These are phyloP conservation scores for Leptocoma aspasia DNA, from an alignment of 2,113 vertebrate species.

Conservation along the genomic window DNA sequence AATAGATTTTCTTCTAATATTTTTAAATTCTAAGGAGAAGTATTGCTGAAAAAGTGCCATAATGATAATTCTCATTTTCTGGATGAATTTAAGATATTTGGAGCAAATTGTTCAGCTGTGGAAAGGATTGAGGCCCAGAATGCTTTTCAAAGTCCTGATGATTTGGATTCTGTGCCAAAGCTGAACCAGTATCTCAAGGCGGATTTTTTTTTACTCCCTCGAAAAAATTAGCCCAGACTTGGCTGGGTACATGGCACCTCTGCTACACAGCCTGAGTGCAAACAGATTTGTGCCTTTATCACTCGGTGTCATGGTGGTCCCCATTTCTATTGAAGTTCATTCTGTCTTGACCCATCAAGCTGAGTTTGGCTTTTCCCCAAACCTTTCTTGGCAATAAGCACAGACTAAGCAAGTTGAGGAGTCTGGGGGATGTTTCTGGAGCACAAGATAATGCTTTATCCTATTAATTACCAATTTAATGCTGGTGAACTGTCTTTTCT, in stretches of 20 bases:
- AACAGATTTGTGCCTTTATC: background rate
- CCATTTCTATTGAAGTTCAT: background rate
- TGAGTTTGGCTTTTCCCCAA: conserved; percentile 1
- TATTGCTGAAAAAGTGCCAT: background rate
- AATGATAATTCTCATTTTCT: background rate
- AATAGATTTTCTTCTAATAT: background rate
- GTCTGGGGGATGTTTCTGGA: background rate
- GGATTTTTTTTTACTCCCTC: background rate
- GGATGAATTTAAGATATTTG: background rate
- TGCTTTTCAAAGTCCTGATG: background rate
- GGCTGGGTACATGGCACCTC: background rate
- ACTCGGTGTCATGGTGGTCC: background rate
- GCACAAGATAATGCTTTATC: conserved; percentile 6
- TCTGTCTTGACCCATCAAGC: background rate
- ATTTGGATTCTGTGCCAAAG: background rate
- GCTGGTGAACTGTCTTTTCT: background rate
- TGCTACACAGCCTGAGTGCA: background rate
- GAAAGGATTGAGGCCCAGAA: background rate
- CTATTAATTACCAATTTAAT: conserved; percentile 11
- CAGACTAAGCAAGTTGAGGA: background rate
- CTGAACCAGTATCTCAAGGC: background rate
- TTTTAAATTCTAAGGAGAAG: background rate
- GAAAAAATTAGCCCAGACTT: background rate
- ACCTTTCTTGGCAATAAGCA: background rate
- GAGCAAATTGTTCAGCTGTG: background rate